These are phyloP conservation scores for Heteromormyrus szaboi DNA, from an alignment of 2,797 vertebrate species.

Conservation along the genomic window DNA sequence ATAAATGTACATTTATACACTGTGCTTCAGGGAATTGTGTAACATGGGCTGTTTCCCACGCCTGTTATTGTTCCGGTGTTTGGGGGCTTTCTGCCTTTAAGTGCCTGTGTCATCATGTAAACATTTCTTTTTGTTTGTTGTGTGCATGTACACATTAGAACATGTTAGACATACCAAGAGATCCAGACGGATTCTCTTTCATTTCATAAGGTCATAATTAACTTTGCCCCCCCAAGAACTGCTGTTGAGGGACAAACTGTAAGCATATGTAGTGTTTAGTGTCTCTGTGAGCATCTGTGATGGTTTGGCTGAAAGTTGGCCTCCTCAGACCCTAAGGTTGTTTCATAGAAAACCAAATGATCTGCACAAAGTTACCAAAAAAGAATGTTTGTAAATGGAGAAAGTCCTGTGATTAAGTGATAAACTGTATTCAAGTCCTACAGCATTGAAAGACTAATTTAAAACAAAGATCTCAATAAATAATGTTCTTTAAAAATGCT, in stretches of 20 bases:
- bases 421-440: not conserved
- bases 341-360: not conserved
- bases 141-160: not conserved
- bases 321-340: not conserved
- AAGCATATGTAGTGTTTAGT: not conserved
- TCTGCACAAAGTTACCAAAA: not conserved
- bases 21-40: not conserved
- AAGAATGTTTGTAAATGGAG: not conserved
- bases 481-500: not conserved
- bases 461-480: not conserved
- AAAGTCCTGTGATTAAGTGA: not conserved
- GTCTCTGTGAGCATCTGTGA: not conserved
- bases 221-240: not conserved
- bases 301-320: not conserved
- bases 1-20: not conserved
- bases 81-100: not conserved
- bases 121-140: not conserved
- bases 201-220: not conserved
- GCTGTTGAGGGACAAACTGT: not conserved
- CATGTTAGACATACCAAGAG: not conserved
- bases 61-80: not conserved
- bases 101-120: not conserved
- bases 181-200: not conserved
- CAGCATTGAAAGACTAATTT: not conserved
- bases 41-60: not conserved